Percentiles rank a stretch among this genome's conserved stretches.
phyloP scores from a whole-genome alignment of 37 sponge, comb jelly and placozoan species.

The Oopsacas minuta region DNA sequence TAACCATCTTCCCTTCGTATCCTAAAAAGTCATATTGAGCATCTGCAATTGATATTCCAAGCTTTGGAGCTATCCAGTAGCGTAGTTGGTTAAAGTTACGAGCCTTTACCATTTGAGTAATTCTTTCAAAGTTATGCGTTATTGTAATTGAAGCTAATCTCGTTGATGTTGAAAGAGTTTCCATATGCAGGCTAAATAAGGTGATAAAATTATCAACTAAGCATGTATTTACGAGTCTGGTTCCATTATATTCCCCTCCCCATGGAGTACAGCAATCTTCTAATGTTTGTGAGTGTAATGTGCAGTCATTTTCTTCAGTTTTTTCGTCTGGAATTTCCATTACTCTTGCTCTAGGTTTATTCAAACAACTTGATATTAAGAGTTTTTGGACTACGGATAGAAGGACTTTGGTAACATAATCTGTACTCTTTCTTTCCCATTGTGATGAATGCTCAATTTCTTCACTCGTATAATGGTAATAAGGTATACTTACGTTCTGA shows the following conservation, averaged over 20 bases:
- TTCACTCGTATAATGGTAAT: neutral
- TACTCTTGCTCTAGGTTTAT: too few species aligned
- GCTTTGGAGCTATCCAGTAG: neutral
- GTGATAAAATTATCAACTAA: neutral
- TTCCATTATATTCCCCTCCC: neutral
- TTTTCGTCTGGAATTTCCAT: too few species aligned
- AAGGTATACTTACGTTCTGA: neutral
- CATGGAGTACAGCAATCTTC: neutral
- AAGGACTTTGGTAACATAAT: neutral
- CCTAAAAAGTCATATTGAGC: neutral
- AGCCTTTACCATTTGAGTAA: neutral
- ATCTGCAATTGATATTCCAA: neutral
- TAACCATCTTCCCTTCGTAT: neutral
- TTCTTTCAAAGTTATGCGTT: neutral
- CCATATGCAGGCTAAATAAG: neutral
- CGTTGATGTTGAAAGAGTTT: neutral
- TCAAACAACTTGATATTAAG: too few species aligned
- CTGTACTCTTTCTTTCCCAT: neutral
- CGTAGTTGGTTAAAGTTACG: neutral
- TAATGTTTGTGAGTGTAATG: neutral
- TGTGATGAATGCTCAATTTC: neutral
- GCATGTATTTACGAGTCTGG: neutral
- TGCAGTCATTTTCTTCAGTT: neutral
- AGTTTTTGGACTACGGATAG: neutral
- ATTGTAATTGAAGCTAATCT: neutral